Conservation (phyloP, 2,113 vertebrate genomes). For the Mirounga angustirostris region DNA sequence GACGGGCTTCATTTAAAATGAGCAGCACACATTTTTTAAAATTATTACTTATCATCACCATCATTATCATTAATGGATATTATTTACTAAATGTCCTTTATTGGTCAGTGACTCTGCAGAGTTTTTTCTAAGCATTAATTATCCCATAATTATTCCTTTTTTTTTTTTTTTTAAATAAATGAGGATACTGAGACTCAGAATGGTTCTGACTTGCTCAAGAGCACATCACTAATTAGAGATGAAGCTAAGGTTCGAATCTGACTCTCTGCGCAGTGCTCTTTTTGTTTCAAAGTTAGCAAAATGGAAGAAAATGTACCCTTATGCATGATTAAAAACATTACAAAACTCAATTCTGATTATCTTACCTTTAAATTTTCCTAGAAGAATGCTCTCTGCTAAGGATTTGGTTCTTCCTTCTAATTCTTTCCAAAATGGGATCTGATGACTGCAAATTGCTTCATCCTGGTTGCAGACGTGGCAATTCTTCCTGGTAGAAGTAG, state of each 20-base stretch:
- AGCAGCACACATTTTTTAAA: neutral
- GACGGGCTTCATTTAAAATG: constrained; percentile 61
- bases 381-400: neutral
- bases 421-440: neutral
- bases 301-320: neutral
- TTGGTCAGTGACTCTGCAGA: neutral
- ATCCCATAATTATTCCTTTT: neutral
- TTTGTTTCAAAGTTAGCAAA: neutral
- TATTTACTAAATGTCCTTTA: constrained; percentile 42
- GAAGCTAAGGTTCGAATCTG: neutral
- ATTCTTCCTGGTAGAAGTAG: neutral
- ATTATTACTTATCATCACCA: constrained; percentile 22
- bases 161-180: neutral
- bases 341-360: neutral
- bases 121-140: constrained; percentile 27
- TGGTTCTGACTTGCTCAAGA: neutral
- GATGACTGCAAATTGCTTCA: neutral
- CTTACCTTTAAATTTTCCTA: neutral
- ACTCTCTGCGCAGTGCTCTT: neutral
- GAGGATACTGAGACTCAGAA: neutral
- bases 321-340: neutral
- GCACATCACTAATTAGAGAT: neutral
- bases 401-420: neutral
- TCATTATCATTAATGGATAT: neutral
- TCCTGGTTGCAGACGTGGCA: accelerated